Evolutionary conservation across 2,113 vertebrate genomes (phyloP).

Genomic region (Megatriorchis doriae): DNA sequence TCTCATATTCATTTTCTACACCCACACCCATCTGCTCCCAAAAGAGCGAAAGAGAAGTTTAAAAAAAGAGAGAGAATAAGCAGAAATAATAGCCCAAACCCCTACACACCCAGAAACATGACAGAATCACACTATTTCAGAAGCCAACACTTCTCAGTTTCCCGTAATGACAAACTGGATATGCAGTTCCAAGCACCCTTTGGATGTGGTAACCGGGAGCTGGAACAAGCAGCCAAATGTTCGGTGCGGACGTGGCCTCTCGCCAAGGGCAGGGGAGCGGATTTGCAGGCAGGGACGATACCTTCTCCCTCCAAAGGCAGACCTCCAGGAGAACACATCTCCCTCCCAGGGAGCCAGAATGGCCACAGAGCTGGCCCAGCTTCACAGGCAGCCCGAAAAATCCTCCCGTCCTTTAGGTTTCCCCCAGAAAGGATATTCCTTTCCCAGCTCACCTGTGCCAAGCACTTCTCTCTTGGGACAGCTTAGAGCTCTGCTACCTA

Average conservation of each 20-base stretch:
- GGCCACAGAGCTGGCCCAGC: not conserved
- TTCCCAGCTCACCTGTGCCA: conserved; percentile 10
- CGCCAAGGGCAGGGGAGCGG: not conserved
- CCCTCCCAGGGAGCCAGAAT: not conserved
- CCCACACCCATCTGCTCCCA: not conserved
- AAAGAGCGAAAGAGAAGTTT: not conserved
- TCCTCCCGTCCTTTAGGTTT: not conserved
- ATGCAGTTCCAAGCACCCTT: not conserved
- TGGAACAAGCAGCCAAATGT: not conserved
- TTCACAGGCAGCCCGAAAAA: not conserved
- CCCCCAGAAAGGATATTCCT: not conserved
- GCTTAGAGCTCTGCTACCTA: not conserved
- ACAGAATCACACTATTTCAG: not conserved
- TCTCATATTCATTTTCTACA: not conserved
- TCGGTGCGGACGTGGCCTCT: not conserved
- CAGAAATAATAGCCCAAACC: not conserved
- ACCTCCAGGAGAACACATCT: not conserved
- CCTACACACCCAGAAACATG: not conserved
- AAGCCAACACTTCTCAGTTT: not conserved
- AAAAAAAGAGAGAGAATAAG: not conserved
- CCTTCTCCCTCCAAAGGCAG: not conserved
- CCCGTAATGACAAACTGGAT: not conserved
- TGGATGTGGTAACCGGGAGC: not conserved
- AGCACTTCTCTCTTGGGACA: not conserved
- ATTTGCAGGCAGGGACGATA: not conserved